These are phyloP conservation scores for Lochmaea crataegi DNA, from an alignment of 2,888 invertebrate genomes.

Conservation along the genomic window DNA sequence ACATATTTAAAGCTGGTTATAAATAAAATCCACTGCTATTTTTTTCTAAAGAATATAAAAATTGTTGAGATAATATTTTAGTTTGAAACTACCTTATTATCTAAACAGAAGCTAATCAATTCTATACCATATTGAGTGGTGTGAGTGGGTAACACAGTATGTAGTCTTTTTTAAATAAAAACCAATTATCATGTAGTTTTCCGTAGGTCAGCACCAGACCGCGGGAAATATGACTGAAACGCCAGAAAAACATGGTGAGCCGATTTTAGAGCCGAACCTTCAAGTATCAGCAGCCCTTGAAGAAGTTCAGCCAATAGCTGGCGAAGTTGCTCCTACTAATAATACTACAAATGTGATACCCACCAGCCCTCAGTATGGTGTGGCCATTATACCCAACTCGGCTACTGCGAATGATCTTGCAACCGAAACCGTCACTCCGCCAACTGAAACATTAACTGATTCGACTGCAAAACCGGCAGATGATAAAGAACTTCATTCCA, in stretches of 20 bases:
- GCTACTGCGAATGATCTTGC: slow-evolving; percentile 53
- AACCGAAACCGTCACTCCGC: slow-evolving; percentile 53
- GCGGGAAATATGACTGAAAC: slow-evolving; percentile 62
- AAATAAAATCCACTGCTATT: too few relatives aligned
- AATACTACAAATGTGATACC: slow-evolving; percentile 69
- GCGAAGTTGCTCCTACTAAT: slow-evolving; percentile 53
- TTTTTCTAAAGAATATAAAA: too few relatives aligned
- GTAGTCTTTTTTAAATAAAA: slow-evolving; percentile 23
- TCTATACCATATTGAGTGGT: slow-evolving; percentile 31
- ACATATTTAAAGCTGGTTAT: too few relatives aligned
- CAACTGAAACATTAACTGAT: slow-evolving; percentile 47
- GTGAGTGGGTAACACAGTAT: slow-evolving; percentile 32
- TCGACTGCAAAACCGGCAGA: slow-evolving; percentile 63
- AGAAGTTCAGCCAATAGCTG: slow-evolving; percentile 50
- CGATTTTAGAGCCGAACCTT: slow-evolving; percentile 49
- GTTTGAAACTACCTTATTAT: too few relatives aligned
- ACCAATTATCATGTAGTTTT: slow-evolving; percentile 27
- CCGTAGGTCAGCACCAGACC: slow-evolving; percentile 63
- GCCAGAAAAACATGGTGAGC: slow-evolving; percentile 53
- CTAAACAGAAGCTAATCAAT: too few relatives aligned
- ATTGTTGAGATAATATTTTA: too few relatives aligned
- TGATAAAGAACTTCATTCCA: slow-evolving; percentile 69
- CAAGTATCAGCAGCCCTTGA: slow-evolving; percentile 49
- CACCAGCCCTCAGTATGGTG: slow-evolving; percentile 74
- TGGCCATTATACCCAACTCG: slow-evolving; percentile 69